Percentiles rank a stretch among this genome's conserved stretches.
These are phyloP conservation scores for Drosophila nebulosa DNA, from an alignment of 1,140 invertebrate species.

Conservation along the genomic window DNA sequence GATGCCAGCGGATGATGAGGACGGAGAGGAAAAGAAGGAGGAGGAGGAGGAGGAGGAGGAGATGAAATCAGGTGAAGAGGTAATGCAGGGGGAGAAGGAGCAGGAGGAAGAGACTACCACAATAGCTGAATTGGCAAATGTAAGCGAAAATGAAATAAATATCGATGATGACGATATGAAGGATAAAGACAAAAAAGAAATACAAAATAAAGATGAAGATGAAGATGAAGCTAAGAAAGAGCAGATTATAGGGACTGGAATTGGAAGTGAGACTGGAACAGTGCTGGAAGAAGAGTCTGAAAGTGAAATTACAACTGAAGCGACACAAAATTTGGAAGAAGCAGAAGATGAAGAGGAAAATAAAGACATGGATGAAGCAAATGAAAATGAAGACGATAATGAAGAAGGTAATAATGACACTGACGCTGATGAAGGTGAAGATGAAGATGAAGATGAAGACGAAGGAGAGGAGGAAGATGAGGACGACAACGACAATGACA, in stretches of 20 bases:
- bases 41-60: neutral
- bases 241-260: neutral
- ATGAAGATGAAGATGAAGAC: neutral
- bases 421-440: neutral
- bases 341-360: neutral
- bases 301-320: neutral
- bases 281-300: neutral
- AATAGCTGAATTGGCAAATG: conserved; percentile 49
- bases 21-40: neutral
- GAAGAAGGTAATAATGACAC: neutral
- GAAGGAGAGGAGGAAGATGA: neutral
- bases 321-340: neutral
- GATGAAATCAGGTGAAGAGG: no score
- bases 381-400: neutral
- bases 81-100: neutral
- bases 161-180: conserved; percentile 52
- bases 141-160: conserved; percentile 67
- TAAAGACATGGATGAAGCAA: neutral
- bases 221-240: conserved; percentile 24
- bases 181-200: conserved; percentile 10
- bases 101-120: conserved; percentile 15
- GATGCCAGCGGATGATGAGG: conserved; percentile 3
- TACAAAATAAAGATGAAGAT: conserved; percentile 22
- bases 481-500: neutral
- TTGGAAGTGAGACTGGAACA: neutral